These are phyloP conservation scores for Dipodomys spectabilis DNA, from an alignment of 2,113 vertebrate genomes.

Conservation along the genomic window DNA sequence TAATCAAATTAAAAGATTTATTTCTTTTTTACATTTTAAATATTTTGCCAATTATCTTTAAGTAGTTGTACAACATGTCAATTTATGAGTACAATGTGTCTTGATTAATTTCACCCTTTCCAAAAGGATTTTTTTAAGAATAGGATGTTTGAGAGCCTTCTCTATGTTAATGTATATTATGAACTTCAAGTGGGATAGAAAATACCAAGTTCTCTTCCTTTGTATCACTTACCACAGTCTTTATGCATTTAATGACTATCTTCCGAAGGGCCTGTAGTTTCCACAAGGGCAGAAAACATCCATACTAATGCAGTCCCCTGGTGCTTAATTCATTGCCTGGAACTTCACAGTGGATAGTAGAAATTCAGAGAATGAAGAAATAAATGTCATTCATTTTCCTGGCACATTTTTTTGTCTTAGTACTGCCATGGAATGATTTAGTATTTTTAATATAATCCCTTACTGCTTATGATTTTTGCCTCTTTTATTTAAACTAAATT, in stretches of 20 bases:
- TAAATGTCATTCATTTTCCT: neutral
- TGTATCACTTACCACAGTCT: neutral
- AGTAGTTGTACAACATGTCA: no score
- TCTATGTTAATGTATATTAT: neutral
- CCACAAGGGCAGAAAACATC: neutral
- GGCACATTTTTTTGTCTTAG: neutral
- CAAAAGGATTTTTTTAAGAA: neutral
- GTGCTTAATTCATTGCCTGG: neutral
- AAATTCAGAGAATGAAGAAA: slow-evolving; percentile 47
- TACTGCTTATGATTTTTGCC: neutral
- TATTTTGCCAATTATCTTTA: no score
- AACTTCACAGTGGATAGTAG: neutral
- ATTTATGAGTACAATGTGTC: no score
- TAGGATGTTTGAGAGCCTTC: slow-evolving; percentile 5
- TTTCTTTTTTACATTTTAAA: no score
- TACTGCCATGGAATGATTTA: neutral
- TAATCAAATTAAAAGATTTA: neutral
- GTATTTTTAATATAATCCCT: slow-evolving; percentile 19
- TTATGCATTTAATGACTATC: slow-evolving; percentile 14
- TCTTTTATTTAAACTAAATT: slow-evolving; percentile 24
- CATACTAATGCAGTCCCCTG: neutral
- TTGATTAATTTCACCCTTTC: no score
- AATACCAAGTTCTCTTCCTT: neutral
- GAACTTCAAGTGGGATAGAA: neutral
- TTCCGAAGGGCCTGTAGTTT: neutral